Evolutionary conservation across 1,140 invertebrate genomes (phyloP), one percentile per base, ranked within the genome.

Genomic region (Trachymyrmex septentrionalis): DNA sequence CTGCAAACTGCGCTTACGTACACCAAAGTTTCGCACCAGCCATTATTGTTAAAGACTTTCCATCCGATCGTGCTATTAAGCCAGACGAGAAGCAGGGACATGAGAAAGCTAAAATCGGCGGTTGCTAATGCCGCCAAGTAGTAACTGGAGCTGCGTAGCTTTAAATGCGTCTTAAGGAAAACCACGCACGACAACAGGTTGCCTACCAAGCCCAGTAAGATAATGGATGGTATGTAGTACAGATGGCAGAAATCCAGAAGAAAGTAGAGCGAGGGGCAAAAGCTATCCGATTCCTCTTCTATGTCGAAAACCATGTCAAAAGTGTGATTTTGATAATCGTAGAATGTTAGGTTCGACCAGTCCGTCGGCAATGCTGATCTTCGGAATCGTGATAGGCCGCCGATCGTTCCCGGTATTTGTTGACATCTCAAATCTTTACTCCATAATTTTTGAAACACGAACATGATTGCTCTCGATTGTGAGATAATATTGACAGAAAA

Each of bases 1-100:
- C 96, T 96, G 86, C 95, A 96, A 0, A 96, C 96, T 59, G 96
- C 96, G 63, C 95, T 96, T 0, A 96, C 89, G 90, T 96, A 97
- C 3, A 96, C 96, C 10, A 96, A 92, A 1, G 94, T 93, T 85
- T 96, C 96, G 89, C 96, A 97, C 94, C 96, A 96, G 7, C 96
- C 95, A 2, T 95, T 93, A 53, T 94, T 94, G 89, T 96, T 96
- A 71, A 96, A 96, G 4, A 96, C 94, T 14, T 93, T 88, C 89
- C 96, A 95, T 2, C 95, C 96, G 1, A 96, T 76, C 1, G 93
- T 94, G 69, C 92, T 94, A 85, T 96, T 96, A 3, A 96, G 85
- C 96, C 96, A 96, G 0, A 96, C 96, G 0, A 96, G 86, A 4
- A 96, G 89, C 10, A 96, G 82, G 0, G 95, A 94, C 3, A 95